Evolutionary conservation across 2,888 invertebrate genomes (phyloP), one percentile per base, ranked within the genome.

Genomic region (Entomobrya proxima): DNA sequence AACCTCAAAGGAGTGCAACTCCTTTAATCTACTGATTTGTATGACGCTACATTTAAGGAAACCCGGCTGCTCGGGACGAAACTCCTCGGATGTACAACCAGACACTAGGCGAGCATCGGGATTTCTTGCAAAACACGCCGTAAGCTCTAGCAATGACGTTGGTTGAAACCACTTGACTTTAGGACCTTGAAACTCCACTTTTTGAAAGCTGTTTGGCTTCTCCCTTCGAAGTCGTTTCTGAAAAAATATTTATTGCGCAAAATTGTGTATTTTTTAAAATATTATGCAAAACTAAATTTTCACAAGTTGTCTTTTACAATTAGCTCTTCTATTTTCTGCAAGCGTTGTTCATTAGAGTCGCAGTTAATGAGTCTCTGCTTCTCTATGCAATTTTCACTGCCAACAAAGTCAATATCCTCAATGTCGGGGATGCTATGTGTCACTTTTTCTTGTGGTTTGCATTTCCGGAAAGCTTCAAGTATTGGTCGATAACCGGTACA

Each of bases 401-500:
- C 77, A 2, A 77, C 72, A 13, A 74, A 44, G 47, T 79, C 80
- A 76, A 76, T 44, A 30, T 86, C 86, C 35, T 81, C 86, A 24
- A 81, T 86, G 30, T 86, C 86, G 2, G 50, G 24, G 15, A 86
- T 24, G 4, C 18, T 15, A 4, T 15, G 27, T 18, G 52, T 15
- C 4, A 15, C n/a, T 47, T 77, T 77, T 0, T 52, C 5, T 27
- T 15, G 32, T 2, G 50, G 61, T 21, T 74, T 58, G 52, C 86
- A 97, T 0, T 96, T 95, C 92, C 95, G 95, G 91, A 95, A 97
- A 0, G 97, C 97, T 92, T 98, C 98, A 75, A 98, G 94, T 85
- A 98, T 98, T 0, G 98, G 96, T 89, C 98, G 94, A 91, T 98
- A 98, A 0, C 98, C 98, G 0, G 98, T 98, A 91, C 98, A 98